Conservation (phyloP, 2,113 vertebrate species). For the Colinus virginianus region DNA sequence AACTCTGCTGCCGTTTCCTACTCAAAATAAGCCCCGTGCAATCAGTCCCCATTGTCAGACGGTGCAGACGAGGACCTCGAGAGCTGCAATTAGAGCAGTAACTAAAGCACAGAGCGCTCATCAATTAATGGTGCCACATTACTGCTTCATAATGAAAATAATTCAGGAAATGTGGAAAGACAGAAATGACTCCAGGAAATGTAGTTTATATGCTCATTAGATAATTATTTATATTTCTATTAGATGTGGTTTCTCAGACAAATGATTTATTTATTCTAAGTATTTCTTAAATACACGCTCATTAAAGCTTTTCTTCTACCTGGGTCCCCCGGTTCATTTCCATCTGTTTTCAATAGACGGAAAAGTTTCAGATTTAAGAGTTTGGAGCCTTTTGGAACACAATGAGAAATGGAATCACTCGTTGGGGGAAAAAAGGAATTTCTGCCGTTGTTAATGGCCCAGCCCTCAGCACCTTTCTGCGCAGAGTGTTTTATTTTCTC, state of each 20-base stretch:
- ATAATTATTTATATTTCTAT: conserved; percentile 56
- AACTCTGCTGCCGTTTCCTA: conserved; percentile 26
- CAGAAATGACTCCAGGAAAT: conserved; percentile 66
- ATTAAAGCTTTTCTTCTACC: conserved; percentile 13
- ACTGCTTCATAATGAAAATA: conserved; percentile 56
- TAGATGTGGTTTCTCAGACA: conserved; percentile 45
- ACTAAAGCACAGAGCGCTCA: conserved; percentile 5
- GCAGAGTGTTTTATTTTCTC: neutral
- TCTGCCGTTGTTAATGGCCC: neutral
- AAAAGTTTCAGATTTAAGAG: conserved; percentile 18
- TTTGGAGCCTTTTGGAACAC: neutral
- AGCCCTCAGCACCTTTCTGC: neutral
- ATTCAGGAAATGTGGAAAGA: conserved; percentile 50
- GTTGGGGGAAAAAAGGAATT: neutral
- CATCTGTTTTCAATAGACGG: conserved; percentile 41
- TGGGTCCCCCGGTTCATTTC: neutral
- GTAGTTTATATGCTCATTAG: conserved; percentile 28
- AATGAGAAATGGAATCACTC: neutral
- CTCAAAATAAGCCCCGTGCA: conserved; percentile 56
- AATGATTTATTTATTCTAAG: conserved; percentile 51
- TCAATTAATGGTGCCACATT: conserved; percentile 6
- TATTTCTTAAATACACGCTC: conserved; percentile 29
- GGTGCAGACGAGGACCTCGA: conserved; percentile 5
- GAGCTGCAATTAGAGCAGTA: conserved; percentile 40
- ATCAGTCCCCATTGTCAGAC: conserved; percentile 59